phyloP scores from a whole-genome alignment of 1,140 invertebrate species.

The Drosophila serrata region DNA sequence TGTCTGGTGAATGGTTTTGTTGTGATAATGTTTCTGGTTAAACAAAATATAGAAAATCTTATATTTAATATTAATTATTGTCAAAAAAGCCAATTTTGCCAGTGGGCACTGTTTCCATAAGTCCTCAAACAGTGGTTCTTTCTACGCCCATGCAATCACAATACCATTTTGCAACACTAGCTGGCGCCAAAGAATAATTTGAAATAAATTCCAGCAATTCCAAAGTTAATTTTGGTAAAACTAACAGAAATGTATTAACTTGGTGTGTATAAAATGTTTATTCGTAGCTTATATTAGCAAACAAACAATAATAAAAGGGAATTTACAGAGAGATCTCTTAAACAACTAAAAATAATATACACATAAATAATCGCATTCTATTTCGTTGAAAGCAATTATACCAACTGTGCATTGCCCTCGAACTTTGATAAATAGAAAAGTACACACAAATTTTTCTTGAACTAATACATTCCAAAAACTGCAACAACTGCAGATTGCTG shows the following conservation, averaged over 20 bases:
- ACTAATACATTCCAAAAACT: slow-evolving; percentile 36
- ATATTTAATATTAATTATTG: neutral
- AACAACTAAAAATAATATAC: slow-evolving; percentile 61
- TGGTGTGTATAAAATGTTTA: slow-evolving; percentile 62
- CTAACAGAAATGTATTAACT: neutral
- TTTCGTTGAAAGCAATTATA: slow-evolving; percentile 16
- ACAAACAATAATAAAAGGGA: slow-evolving; percentile 69
- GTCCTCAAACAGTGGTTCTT: too few species aligned
- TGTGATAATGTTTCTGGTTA: neutral
- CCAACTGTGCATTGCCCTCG: slow-evolving; percentile 23
- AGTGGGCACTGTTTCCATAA: too few species aligned
- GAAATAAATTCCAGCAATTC: neutral
- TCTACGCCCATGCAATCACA: too few species aligned
- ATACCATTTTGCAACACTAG: slow-evolving; percentile 5
- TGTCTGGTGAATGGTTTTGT: neutral
- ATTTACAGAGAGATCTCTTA: slow-evolving; percentile 83
- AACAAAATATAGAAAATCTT: neutral
- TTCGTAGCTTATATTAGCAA: slow-evolving; percentile 66
- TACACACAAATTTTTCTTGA: slow-evolving; percentile 42
- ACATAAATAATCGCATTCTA: slow-evolving; percentile 31
- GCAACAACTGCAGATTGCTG: slow-evolving; percentile 17
- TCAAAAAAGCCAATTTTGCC: neutral
- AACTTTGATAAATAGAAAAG: slow-evolving; percentile 55
- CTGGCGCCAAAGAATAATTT: neutral
- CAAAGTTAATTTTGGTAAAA: neutral